phyloP scores from a whole-genome alignment of 2,113 vertebrate species.

The Acanthochromis polyacanthus region DNA sequence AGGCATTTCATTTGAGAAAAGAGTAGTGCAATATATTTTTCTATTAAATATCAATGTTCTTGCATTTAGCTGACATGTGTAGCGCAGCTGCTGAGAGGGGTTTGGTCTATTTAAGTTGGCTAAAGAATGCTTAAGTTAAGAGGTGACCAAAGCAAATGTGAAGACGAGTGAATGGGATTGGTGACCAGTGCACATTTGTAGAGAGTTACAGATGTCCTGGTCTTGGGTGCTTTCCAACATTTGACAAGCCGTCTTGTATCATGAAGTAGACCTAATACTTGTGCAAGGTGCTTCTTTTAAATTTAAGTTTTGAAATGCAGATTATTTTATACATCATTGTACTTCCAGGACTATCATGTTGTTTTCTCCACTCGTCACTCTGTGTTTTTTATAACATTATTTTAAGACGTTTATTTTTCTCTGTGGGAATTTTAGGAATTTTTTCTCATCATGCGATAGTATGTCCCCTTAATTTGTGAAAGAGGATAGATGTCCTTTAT shows the following conservation, averaged over 20 bases:
- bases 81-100: conserved; percentile 58
- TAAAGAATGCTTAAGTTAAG: conserved; percentile 41
- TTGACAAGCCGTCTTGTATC: conserved; percentile 66
- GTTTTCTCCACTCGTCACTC: conserved; percentile 15
- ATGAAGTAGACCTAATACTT: conserved; percentile 63
- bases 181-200: conserved; percentile 50
- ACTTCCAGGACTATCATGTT: conserved; percentile 65
- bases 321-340: conserved; percentile 69
- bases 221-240: conserved; percentile 61
- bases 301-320: conserved; percentile 60
- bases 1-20: conserved; percentile 76
- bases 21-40: conserved; percentile 87
- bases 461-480: conserved; percentile 46
- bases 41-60: conserved; percentile 78
- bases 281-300: conserved; percentile 72
- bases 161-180: conserved; percentile 54
- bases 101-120: conserved; percentile 57
- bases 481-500: conserved; percentile 45
- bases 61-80: conserved; percentile 73
- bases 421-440: conserved; percentile 27
- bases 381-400: conserved; percentile 40
- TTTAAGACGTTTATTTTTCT: conserved; percentile 49
- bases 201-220: conserved; percentile 43
- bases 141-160: conserved; percentile 71
- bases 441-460: conserved; percentile 32